phyloP scores from a whole-genome alignment of 2,113 vertebrate genomes.

The Galeopterus variegatus region DNA sequence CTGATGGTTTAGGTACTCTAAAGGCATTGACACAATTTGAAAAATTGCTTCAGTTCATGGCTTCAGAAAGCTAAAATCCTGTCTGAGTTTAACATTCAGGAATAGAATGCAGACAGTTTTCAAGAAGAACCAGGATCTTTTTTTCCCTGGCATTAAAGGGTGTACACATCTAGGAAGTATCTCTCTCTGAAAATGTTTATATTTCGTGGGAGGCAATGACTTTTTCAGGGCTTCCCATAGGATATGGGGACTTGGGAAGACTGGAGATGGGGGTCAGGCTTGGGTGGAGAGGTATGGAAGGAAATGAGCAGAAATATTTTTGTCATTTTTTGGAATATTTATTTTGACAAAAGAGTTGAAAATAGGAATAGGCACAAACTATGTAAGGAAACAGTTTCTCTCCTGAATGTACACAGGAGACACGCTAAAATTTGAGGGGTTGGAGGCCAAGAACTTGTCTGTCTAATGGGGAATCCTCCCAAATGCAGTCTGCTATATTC shows the following conservation, averaged over 20 bases:
- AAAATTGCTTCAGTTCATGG: neutral
- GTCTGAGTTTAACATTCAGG: neutral
- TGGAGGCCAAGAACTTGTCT: neutral
- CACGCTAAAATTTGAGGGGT: neutral
- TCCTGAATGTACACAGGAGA: neutral
- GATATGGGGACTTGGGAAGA: neutral
- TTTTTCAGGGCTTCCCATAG: neutral
- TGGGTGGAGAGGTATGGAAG: neutral
- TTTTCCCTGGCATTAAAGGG: neutral
- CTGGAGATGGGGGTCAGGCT: too few species aligned
- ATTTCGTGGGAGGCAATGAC: neutral
- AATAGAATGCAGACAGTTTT: neutral
- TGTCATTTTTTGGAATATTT: slow-evolving; percentile 15
- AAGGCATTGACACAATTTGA: slow-evolving; percentile 2
- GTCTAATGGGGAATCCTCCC: neutral
- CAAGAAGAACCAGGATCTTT: neutral
- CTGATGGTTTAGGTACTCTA: neutral
- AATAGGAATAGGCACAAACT: neutral
- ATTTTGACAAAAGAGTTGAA: neutral
- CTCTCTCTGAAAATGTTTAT: neutral
- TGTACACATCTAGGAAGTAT: neutral
- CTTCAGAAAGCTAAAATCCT: neutral
- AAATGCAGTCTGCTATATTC: neutral
- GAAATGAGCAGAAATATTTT: neutral
- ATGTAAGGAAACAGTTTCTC: neutral